phyloP scores from a whole-genome alignment of 92 coral and sea anemone genomes.

The Montipora capitata region DNA sequence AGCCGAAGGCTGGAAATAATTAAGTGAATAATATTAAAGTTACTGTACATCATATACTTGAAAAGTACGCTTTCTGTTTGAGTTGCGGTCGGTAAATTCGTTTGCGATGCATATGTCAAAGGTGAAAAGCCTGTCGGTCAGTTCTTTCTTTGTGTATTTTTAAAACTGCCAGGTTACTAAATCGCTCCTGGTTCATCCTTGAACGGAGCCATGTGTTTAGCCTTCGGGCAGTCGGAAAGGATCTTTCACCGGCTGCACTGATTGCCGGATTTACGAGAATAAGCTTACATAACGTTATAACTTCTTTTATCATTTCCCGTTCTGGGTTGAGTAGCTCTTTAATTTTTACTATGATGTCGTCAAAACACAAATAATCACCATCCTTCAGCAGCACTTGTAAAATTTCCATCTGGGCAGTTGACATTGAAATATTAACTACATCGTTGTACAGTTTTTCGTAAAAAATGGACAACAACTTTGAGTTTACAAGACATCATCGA shows the following conservation, averaged over 20 bases:
- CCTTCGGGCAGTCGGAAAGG: conserved; percentile 78
- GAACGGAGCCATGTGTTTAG: conserved; percentile 76
- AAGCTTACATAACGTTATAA: conserved; percentile 32
- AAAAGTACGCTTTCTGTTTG: conserved; percentile 50
- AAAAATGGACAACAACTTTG: no score
- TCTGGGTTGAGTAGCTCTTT: conserved; percentile 10
- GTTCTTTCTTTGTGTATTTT: conserved; percentile 33
- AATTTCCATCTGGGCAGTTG: conserved; percentile 32
- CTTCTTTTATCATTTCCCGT: background rate
- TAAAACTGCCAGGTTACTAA: conserved; percentile 3
- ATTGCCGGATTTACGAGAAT: conserved; percentile 33
- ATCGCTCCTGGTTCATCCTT: conserved; percentile 45
- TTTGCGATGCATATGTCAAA: conserved; percentile 47
- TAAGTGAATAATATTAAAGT: background rate
- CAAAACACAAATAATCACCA: conserved; percentile 14
- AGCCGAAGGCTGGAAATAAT: background rate
- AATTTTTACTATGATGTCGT: background rate
- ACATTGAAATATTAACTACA: conserved; percentile 35
- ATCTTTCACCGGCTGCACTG: conserved; percentile 66
- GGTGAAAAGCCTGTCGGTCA: conserved; percentile 21
- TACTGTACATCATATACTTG: background rate
- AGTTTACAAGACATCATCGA: background rate
- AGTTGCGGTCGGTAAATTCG: conserved; percentile 42
- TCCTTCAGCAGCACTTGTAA: conserved; percentile 48
- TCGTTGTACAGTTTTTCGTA: conserved; percentile 26